Percentiles rank a stretch among this genome's conserved stretches.
Conservation (phyloP, 2,888 invertebrate genomes). For the Plagodis dolabraria region DNA sequence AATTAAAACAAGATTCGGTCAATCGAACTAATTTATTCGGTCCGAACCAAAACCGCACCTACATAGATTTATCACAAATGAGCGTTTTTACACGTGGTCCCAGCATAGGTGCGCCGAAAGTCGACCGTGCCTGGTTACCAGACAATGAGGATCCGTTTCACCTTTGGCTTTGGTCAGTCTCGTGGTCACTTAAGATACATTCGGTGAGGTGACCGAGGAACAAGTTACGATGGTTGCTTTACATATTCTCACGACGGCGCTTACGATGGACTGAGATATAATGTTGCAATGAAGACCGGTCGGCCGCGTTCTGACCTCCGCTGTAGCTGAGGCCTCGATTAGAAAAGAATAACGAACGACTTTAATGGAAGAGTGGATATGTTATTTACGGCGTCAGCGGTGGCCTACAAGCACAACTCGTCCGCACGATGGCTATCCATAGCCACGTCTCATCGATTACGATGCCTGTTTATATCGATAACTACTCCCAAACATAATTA, state of each 20-base stretch:
- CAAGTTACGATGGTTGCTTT: conserved; percentile 54
- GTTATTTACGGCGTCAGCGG: conserved; percentile 50
- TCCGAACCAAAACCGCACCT: conserved; percentile 65
- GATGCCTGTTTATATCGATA: conserved; percentile 51
- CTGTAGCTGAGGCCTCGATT: conserved; percentile 52
- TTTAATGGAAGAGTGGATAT: conserved; percentile 54
- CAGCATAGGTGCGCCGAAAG: conserved; percentile 58
- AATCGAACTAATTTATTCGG: conserved; percentile 72
- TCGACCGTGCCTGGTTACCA: conserved; percentile 44
- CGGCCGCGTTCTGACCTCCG: conserved; percentile 60
- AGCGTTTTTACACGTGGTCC: conserved; percentile 66
- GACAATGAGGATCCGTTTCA: conserved; percentile 36
- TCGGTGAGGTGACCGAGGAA: conserved; percentile 38
- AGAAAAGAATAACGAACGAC: conserved; percentile 59
- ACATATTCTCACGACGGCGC: conserved; percentile 80
- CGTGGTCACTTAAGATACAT: conserved; percentile 30
- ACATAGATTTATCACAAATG: conserved; percentile 68
- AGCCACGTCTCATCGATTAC: conserved; percentile 52
- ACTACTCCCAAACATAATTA: conserved; percentile 54
- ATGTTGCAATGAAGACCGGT: conserved; percentile 76
- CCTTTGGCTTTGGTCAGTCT: conserved; percentile 37
- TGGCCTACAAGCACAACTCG: conserved; percentile 31
- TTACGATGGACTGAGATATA: conserved; percentile 65
- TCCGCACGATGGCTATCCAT: conserved; percentile 47
- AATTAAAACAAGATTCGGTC: conserved; percentile 65